Base-by-base conservation (phyloP, 2,113 vertebrate genomes). In the Hemibagrus wyckioides region DNA sequence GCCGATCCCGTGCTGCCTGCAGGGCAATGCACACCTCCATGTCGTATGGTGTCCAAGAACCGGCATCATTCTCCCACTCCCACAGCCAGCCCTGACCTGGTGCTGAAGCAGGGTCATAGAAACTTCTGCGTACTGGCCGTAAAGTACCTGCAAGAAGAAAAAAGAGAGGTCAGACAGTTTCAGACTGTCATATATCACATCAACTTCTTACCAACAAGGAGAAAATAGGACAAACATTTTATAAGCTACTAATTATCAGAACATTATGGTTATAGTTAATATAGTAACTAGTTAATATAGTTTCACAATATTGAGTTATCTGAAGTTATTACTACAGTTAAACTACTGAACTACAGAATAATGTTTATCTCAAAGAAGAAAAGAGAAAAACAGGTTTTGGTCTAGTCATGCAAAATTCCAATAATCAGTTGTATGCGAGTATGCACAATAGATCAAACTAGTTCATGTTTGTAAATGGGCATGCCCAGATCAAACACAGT, bases 11-110 rank as follows among this genome's bases (percentile, higher is more conserved):
- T 84, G 97, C 98, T 1, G 97, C 97, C 95, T 99, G 98, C 93
- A 99, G 98, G 91, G 97, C 97, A 89, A 99, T 97, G 93, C 96
- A 97, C 92, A 99, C 97, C 92, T 99, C 98, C 91, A 97, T 99
- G 93, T 98, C 98, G 88, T 98, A 99, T 30, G 97, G 95, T 0
- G 97, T 99, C 98, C 98, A 99, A 67, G 97, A 97, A 86, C 95
- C 97, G 36, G 96, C 93, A 93, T 99, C 98, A 84, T 95, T 98
- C 93, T 99, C 97, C 98, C 98, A 99, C 89, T 99, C 98, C 98
- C 98, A 99, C 92, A 98, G 95, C 91, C 98, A 97, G 86, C 98
- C 98, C 91, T 99, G 97, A 65, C 97, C 98, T 0, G 98, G 98
- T 0, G 98, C 98, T 0, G 98, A 97, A 50, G 96, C 96, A 0